Conservation (phyloP, 2,113 vertebrate genomes). For the pig (Sus scrofa) region DNA sequence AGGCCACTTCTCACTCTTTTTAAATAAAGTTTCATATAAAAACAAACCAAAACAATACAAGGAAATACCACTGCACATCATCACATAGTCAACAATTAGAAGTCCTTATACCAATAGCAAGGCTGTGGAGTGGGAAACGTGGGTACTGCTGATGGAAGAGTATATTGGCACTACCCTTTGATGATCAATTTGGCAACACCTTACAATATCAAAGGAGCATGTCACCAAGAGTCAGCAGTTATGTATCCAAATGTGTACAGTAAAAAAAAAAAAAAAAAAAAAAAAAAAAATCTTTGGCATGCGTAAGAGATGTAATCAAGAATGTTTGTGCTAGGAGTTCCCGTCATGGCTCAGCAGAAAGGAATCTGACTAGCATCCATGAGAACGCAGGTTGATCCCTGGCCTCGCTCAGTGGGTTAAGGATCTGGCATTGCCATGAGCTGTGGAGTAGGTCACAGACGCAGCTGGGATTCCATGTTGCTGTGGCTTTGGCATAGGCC, state of each 20-base stretch:
- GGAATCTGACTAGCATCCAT: too few relatives aligned
- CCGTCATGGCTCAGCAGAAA: background rate
- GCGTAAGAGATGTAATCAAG: background rate
- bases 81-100: background rate
- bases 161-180: background rate
- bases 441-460: too few relatives aligned
- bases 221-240: background rate
- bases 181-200: background rate
- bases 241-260: background rate
- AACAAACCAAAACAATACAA: background rate
- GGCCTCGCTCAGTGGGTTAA: too few relatives aligned
- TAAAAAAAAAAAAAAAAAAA: background rate
- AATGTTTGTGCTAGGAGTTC: background rate
- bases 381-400: too few relatives aligned
- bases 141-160: background rate
- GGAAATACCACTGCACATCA: background rate
- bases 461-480: too few relatives aligned
- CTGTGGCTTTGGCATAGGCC: too few relatives aligned
- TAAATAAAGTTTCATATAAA: background rate
- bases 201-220: background rate
- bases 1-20: background rate
- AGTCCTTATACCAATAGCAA: background rate
- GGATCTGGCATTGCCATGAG: too few relatives aligned
- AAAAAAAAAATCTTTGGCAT: background rate
- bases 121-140: background rate